Conservation (phyloP, 2,797 vertebrate species). For the Poliocrania exsul region DNA sequence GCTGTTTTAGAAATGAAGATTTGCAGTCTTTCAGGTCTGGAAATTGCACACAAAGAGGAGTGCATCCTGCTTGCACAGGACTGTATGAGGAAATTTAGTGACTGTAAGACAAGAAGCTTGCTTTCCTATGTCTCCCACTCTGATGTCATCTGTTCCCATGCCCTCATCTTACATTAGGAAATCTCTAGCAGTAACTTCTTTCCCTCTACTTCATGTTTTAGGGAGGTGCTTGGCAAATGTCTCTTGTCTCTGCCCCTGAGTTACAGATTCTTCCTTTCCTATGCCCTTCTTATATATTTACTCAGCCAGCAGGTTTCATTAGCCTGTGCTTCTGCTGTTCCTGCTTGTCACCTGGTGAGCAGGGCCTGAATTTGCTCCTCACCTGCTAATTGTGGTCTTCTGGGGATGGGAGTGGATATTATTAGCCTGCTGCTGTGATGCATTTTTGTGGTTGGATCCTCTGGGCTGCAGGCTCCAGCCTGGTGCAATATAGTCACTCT, state of each 20-base stretch:
- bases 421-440: neutral
- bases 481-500: neutral
- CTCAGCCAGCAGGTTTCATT: neutral
- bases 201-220: neutral
- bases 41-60: neutral
- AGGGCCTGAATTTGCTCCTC: neutral
- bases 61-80: neutral
- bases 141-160: neutral
- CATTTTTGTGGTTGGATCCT: neutral
- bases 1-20: neutral
- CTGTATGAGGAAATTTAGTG: neutral
- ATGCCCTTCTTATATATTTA: rapidly evolving
- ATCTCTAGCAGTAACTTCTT: neutral
- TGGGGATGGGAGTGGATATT: neutral
- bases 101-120: neutral
- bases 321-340: neutral
- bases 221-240: neutral
- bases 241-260: neutral
- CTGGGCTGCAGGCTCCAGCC: neutral
- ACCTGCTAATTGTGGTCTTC: neutral
- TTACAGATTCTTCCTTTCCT: neutral
- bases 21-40: neutral
- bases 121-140: neutral
- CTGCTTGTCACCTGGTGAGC: neutral
- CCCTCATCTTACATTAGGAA: neutral